Base-by-base conservation (phyloP, 2,797 vertebrate species). In the Labeo calbasu region DNA sequence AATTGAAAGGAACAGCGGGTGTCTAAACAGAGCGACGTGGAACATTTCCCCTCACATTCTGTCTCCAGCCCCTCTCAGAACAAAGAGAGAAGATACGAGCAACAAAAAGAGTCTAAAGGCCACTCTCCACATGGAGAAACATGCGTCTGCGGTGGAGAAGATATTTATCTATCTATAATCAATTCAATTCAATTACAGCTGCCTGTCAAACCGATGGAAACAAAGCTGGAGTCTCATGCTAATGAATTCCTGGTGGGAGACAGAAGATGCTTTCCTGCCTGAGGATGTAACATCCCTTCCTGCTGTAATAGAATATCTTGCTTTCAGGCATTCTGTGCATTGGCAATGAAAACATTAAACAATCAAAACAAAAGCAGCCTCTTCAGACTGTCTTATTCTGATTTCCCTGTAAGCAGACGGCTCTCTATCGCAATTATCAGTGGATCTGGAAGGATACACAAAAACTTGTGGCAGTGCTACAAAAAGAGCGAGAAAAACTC, bases 1-100 rank as follows among this genome's bases (percentile, higher is more conserved):
- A 94, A 94, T 92, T 91, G 92, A 94, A 94, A 92, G 90, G 84
- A 93, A 91, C 92, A 93, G 93, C 91, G 84, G 91, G 93, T 87
- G 89, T 92, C 92, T 94, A 93, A 94, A 93, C 90, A 90, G 92
- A 91, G 90, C 78, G 89, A 91, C 59, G 89, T 91, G 92, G 91
- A 92, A 94, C 92, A 93, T 93, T 93, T 93, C 90, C 79, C 61
- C 91, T 88, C 86, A 89, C 80, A 87, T 87, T 93, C 90, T 82
- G 87, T 92, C 89, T 90, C 81, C 90, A 88, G 84, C 79, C 69
- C 87, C 77, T 86, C 87, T 83, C 88, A 89, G 90, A 83, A 90
- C 90, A 89, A 90, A 83, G 9, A n/a, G 48, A 89, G 82, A 53
- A 28, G 61, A 32, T 23, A 40, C 7, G 43, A 57, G 73, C 65